Conservation (phyloP, 2,888 invertebrate genomes). For the Actias luna region DNA sequence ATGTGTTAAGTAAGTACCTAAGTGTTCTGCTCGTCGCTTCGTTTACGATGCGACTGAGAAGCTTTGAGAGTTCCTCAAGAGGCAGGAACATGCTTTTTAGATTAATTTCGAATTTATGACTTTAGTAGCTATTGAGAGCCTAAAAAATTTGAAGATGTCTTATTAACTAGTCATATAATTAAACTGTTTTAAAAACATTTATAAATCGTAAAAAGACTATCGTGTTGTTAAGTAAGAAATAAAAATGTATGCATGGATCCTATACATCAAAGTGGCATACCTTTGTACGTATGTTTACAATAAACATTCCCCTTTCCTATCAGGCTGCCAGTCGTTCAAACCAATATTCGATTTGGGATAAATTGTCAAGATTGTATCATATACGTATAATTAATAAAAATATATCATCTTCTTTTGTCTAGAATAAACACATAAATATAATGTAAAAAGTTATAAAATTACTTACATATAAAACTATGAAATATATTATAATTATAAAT, state of each 20-base stretch:
- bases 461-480: neutral
- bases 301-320: neutral
- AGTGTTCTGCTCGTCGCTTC: conserved; percentile 40
- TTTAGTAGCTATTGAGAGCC: neutral
- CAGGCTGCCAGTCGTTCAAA: neutral
- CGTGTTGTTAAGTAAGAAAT: no score
- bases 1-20: conserved; percentile 44
- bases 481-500: neutral
- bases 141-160: neutral
- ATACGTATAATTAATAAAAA: no score
- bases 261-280: no score
- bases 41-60: conserved; percentile 31
- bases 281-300: neutral
- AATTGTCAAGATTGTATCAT: neutral
- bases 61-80: conserved; percentile 36
- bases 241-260: no score
- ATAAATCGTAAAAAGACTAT: no score
- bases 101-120: neutral
- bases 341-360: neutral
- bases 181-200: neutral
- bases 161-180: neutral
- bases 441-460: neutral
- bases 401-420: neutral
- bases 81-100: conserved; percentile 32
- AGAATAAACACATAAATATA: neutral